Percentiles rank a stretch among this genome's conserved stretches.
Conservation (phyloP, 1,140 invertebrate species). For the Acromyrmex echinatior region DNA sequence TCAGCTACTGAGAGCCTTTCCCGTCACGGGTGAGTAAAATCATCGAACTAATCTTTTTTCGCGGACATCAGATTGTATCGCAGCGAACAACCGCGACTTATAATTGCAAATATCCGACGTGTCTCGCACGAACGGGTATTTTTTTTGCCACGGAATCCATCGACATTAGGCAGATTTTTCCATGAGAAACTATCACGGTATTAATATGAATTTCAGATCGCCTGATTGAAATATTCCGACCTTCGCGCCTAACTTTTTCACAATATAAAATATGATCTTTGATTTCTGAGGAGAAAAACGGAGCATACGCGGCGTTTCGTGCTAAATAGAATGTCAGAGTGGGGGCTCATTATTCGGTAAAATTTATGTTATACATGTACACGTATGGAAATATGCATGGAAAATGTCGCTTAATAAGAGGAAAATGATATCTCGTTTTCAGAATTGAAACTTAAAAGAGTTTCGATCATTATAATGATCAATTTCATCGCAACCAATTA, state of each 20-base stretch:
- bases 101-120: conserved; percentile 34
- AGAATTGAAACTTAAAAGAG: background rate
- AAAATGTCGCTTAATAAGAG: background rate
- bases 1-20: conserved; percentile 81
- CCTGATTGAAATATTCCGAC: background rate
- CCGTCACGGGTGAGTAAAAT: conserved; percentile 80
- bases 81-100: background rate
- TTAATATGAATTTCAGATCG: background rate
- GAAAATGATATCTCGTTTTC: background rate
- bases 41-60: background rate
- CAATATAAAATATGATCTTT: background rate
- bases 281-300: conserved; percentile 5
- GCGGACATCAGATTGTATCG: background rate
- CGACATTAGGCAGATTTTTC: background rate
- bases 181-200: background rate
- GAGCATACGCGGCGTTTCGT: background rate
- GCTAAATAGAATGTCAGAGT: background rate
- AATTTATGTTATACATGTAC: background rate
- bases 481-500: conserved; percentile 55
- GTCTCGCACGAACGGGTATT: background rate
- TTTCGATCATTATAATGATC: background rate
- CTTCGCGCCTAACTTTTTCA: background rate
- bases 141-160: conserved; percentile 22
- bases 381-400: background rate
- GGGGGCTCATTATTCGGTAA: background rate